A percentile compares a stretch with the other conserved stretches of the same genome.
Conservation (phyloP, 1,140 invertebrate genomes). For the Myzus persicae region DNA sequence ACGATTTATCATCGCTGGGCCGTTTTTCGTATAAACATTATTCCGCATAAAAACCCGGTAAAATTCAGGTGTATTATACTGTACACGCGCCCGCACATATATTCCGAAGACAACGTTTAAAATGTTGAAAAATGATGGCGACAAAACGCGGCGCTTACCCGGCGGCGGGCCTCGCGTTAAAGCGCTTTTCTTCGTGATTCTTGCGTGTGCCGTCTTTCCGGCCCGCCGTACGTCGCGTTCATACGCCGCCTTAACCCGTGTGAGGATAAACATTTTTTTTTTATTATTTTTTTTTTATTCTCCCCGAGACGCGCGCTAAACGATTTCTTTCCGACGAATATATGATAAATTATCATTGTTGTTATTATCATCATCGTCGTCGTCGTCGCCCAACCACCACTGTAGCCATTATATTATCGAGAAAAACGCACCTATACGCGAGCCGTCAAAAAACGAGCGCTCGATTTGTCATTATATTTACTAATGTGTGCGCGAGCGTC, state of each 20-base stretch:
- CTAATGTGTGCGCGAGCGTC: not conserved
- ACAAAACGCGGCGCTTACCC: conserved; percentile 19
- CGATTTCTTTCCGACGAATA: not conserved
- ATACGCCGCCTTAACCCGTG: not conserved
- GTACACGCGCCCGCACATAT: not conserved
- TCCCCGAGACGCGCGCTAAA: not conserved
- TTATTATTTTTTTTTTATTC: not conserved
- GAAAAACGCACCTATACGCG: not conserved
- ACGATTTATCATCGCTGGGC: conserved; percentile 29
- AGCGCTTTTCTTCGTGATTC: not conserved
- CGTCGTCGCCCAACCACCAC: not conserved
- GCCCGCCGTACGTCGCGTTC: not conserved
- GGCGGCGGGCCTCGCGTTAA: not conserved
- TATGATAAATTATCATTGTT: not conserved
- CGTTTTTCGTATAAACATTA: not conserved
- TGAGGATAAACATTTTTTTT: not conserved
- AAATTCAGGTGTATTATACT: not conserved
- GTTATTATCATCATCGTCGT: not conserved
- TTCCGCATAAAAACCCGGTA: not conserved
- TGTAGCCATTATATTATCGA: not conserved
- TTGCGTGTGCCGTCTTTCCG: not conserved
- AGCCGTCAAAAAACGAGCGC: not conserved
- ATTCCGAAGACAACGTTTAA: conserved; percentile 32
- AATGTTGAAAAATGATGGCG: conserved; percentile 36
- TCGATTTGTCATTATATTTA: conserved; percentile 9